A percentile compares a stretch with the other conserved stretches of the same genome.
Conservation (phyloP, 2,888 invertebrate species). For the Diogma glabrata region DNA sequence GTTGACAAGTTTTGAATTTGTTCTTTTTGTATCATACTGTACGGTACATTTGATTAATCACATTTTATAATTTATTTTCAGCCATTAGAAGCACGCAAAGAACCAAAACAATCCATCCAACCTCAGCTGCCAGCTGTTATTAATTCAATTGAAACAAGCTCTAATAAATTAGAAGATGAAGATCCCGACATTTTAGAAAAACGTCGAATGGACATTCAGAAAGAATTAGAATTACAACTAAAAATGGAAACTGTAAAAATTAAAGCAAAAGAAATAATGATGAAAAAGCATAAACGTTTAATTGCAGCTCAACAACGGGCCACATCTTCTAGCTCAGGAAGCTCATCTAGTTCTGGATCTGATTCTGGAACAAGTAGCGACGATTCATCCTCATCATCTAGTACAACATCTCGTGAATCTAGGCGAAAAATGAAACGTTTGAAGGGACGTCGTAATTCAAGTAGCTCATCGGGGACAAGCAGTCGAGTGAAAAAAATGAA, state of each 20-base stretch:
- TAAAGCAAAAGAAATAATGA: conserved; percentile 28
- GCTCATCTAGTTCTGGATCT: conserved; percentile 29
- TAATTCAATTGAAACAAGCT: too few species aligned
- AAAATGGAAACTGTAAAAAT: conserved; percentile 24
- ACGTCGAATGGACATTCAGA: conserved; percentile 14
- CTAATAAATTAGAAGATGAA: conserved; percentile 15
- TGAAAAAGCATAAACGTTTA: conserved; percentile 32
- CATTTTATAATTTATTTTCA: too few species aligned
- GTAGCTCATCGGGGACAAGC: conserved; percentile 54
- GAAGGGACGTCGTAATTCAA: conserved; percentile 45
- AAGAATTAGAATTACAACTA: conserved; percentile 15
- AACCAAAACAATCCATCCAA: not conserved
- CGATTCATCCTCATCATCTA: conserved; percentile 29
- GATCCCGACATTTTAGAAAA: conserved; percentile 16
- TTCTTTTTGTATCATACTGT: too few species aligned
- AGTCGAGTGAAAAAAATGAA: conserved; percentile 42
- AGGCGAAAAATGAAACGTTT: conserved; percentile 8
- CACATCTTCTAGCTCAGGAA: conserved; percentile 31
- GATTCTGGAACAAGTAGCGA: conserved; percentile 30
- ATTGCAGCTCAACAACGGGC: conserved; percentile 16
- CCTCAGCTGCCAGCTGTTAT: too few species aligned
- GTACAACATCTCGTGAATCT: conserved; percentile 21
- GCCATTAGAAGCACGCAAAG: too few species aligned
- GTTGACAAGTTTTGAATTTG: too few species aligned
- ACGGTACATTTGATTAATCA: too few species aligned